Percentiles rank a stretch among this genome's conserved stretches.
Conservation (phyloP, 2,113 vertebrate genomes). For the Nannobrachium achirus region DNA sequence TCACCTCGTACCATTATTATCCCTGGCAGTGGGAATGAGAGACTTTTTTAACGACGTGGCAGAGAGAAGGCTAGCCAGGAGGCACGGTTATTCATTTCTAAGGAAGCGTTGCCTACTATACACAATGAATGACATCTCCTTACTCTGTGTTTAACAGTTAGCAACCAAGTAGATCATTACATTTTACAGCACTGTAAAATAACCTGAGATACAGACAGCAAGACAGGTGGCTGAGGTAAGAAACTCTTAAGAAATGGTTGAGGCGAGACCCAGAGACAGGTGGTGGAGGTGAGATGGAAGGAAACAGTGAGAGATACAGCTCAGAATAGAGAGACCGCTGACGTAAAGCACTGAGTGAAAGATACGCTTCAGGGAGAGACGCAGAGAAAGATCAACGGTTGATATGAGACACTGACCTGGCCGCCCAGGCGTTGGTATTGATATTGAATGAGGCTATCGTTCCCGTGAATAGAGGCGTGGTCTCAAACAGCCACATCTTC, state of each 20-base stretch:
- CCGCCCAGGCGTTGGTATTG: conserved; percentile 95
- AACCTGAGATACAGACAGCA: too few species aligned
- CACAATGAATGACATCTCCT: conserved; percentile 11
- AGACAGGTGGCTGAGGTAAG: too few species aligned
- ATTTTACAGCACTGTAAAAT: background rate
- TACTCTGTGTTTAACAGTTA: conserved; percentile 4
- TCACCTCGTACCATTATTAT: too few species aligned
- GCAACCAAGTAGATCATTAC: conserved; percentile 50
- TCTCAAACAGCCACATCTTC: conserved; percentile 96
- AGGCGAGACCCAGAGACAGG: too few species aligned
- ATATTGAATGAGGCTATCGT: conserved; percentile 96
- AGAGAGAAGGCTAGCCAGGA: background rate
- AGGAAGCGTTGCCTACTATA: background rate
- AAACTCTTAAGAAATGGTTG: too few species aligned
- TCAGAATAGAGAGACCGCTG: too few species aligned
- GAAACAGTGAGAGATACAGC: too few species aligned
- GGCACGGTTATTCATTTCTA: background rate
- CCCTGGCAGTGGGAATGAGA: too few species aligned
- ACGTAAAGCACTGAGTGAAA: too few species aligned
- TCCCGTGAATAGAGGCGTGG: conserved; percentile 90
- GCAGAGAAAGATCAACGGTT: conserved; percentile 21
- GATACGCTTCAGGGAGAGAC: too few species aligned
- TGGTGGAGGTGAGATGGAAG: too few species aligned
- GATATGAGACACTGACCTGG: conserved; percentile 83
- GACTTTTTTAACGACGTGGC: too few species aligned